These are phyloP conservation scores for Neotoxoptera formosana DNA, from an alignment of 1,140 invertebrate species.

Conservation along the genomic window DNA sequence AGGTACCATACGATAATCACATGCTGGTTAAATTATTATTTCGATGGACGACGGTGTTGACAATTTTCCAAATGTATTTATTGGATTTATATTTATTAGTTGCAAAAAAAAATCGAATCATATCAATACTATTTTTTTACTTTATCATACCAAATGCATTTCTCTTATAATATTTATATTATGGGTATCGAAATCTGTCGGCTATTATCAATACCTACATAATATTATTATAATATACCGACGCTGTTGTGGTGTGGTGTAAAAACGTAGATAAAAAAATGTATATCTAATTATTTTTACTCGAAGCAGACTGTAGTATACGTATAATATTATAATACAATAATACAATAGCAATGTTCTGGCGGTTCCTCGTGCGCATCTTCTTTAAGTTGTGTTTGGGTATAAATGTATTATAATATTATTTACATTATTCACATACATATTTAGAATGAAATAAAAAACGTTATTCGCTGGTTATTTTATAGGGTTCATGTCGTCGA, in stretches of 20 bases:
- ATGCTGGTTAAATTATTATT: neutral
- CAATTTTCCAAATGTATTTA: neutral
- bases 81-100: neutral
- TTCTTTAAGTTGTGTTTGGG: neutral
- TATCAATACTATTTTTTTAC: neutral
- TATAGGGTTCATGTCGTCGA: conserved; percentile 59
- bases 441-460: neutral
- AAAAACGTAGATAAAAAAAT: neutral
- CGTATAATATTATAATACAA: neutral
- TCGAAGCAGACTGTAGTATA: neutral
- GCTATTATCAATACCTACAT: neutral
- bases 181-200: neutral
- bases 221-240: neutral
- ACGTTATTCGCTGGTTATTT: neutral
- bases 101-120: neutral
- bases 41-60: neutral
- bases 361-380: neutral
- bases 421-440: too few species aligned
- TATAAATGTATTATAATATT: neutral
- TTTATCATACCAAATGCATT: neutral
- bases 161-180: neutral
- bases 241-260: too few species aligned
- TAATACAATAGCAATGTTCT: neutral
- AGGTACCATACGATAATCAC: neutral
- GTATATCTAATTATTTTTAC: neutral